A percentile compares a stretch with the other conserved stretches of the same genome.
Evolutionary conservation across 2,888 invertebrate genomes (phyloP).

Genomic region (Pristionchus arcanus): DNA sequence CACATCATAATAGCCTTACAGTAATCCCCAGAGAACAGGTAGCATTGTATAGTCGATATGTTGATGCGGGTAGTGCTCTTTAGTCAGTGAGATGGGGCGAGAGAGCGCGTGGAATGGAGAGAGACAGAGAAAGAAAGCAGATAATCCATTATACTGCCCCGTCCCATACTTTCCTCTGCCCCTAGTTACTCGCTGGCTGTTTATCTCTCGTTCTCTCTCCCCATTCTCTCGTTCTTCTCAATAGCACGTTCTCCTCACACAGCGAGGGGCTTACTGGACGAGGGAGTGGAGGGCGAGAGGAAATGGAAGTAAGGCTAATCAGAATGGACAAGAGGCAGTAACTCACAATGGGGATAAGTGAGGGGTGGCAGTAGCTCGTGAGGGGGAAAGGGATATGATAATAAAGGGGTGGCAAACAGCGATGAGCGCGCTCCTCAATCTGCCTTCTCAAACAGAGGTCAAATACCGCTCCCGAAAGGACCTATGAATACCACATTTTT

Average conservation of each 20-base stretch:
- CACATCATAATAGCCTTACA: no score
- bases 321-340: background rate
- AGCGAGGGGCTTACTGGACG: background rate
- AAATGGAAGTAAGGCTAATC: background rate
- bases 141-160: constrained; percentile 27
- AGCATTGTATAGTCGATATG: background rate
- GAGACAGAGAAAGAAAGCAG: background rate
- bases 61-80: background rate
- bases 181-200: background rate
- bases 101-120: background rate
- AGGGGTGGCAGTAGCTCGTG: no score
- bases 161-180: background rate
- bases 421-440: no score
- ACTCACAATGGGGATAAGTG: no score
- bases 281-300: background rate
- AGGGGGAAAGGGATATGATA: background rate
- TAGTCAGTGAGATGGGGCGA: background rate
- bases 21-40: background rate
- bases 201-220: background rate
- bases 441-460: background rate
- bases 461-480: no score
- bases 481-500: no score
- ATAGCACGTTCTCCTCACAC: background rate
- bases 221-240: background rate
- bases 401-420: background rate